Evolutionary conservation across 2,888 invertebrate species (phyloP).

Genomic region (Pachymerium ferrugineum): DNA sequence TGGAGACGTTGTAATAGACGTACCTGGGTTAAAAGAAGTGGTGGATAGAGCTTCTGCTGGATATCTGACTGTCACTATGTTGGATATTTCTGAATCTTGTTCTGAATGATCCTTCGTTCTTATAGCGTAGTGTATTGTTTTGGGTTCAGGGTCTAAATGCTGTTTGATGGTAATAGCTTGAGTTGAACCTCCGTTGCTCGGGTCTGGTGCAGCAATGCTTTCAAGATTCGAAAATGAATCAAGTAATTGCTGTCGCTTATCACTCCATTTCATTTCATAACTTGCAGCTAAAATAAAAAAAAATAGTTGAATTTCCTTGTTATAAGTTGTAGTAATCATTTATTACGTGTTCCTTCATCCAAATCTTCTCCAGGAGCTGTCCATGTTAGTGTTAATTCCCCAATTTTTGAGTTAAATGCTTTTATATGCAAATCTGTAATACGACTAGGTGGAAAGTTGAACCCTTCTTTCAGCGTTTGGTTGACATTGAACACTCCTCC

Average conservation of each 20-base stretch:
- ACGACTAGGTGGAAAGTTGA: constrained; percentile 49
- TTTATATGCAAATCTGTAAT: constrained; percentile 56
- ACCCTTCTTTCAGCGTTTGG: constrained; percentile 43
- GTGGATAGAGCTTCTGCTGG: not conserved
- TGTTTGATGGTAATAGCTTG: constrained; percentile 51
- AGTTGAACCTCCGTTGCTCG: constrained; percentile 52
- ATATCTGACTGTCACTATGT: not conserved
- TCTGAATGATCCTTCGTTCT: too few species aligned
- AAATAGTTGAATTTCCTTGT: not conserved
- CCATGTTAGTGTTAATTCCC: constrained; percentile 55
- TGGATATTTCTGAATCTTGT: not conserved
- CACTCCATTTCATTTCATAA: constrained; percentile 46
- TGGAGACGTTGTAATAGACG: not conserved
- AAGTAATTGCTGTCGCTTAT: constrained; percentile 41
- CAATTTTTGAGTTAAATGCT: constrained; percentile 48
- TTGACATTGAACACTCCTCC: constrained; percentile 51
- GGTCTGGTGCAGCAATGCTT: constrained; percentile 36
- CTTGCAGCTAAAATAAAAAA: constrained; percentile 7
- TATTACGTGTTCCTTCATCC: constrained; percentile 44
- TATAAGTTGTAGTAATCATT: not conserved
- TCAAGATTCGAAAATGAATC: constrained; percentile 41
- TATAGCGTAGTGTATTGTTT: constrained; percentile 54
- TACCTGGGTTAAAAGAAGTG: not conserved
- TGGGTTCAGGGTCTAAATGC: constrained; percentile 52
- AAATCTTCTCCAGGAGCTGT: constrained; percentile 54